phyloP scores from a whole-genome alignment of 2,888 invertebrate genomes.

The Digitonthophagus gazella region DNA sequence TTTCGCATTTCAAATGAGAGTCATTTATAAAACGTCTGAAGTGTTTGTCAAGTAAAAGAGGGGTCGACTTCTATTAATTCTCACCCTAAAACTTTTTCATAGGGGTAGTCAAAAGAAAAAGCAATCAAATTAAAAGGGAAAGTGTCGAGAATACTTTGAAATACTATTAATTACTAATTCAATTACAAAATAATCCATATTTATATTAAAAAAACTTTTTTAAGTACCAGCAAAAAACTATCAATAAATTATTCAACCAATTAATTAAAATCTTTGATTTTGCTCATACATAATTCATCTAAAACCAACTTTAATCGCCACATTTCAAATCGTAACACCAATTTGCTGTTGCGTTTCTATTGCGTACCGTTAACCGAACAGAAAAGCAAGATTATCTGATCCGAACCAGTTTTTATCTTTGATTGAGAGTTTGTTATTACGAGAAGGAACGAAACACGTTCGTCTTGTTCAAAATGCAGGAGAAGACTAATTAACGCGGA shows the following conservation, averaged over 20 bases:
- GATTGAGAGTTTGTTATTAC: not conserved
- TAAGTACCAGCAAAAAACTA: no score
- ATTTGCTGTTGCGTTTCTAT: not conserved
- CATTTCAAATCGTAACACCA: not conserved
- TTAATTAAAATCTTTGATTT: not conserved
- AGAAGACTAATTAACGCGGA: not conserved
- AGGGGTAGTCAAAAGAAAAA: not conserved
- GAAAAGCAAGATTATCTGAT: not conserved
- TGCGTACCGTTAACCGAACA: not conserved
- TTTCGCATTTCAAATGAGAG: not conserved
- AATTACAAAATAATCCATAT: no score
- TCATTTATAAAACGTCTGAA: not conserved
- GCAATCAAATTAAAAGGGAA: not conserved
- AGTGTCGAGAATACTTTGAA: not conserved
- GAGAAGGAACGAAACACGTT: not conserved
- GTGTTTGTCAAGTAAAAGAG: not conserved
- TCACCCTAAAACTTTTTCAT: not conserved
- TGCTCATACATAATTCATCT: not conserved
- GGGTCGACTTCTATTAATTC: not conserved
- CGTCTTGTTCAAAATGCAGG: not conserved
- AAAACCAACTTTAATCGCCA: not conserved
- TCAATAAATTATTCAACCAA: not conserved
- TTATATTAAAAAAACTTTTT: no score
- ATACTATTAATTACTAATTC: no score
- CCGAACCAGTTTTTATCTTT: not conserved